Evolutionary conservation across 2,888 invertebrate genomes (phyloP), one percentile per base, ranked within the genome.

Genomic region (Phytoseiulus persimilis): DNA sequence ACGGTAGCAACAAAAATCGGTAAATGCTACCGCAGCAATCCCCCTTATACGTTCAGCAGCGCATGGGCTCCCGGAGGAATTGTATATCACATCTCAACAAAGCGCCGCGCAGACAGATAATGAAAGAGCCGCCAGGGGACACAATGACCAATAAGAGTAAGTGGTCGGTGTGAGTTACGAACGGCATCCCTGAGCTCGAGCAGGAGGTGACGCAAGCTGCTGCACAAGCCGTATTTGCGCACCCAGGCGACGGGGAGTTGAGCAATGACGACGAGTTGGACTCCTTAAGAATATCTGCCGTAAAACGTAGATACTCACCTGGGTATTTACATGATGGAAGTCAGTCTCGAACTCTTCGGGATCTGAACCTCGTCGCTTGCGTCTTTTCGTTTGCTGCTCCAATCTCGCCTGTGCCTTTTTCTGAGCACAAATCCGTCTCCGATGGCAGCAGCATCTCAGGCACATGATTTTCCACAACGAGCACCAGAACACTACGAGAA

Each of bases 281-380:
- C n/a, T n/a, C n/a, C n/a, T n/a, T n/a, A n/a, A n/a, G n/a, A n/a
- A n/a, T n/a, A n/a, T n/a, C n/a, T n/a, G n/a, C n/a, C n/a, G n/a
- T n/a, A n/a, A n/a, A n/a, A n/a, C n/a, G n/a, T n/a, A 23, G 65
- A 65, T 3, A 87, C 87, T 87, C 32, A 87, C 87, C 87, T 87
- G 87, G 28, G 87, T 87, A 87, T 87, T 87, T 87, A 87, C 87
- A 87, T 87, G 87, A 23, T 87, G 87, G 33, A 87, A 87, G 45
- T 87, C 87, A 23, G 87, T 87, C 39, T 87, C 87, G 32, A 87
- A 87, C 87, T 87, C 87, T 1, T 87, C 87, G 32, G 87, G 87
- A 32, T 87, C 87, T 28, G 87, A n/a, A 33, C 87, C 45, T n/a
- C 87, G 39, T 33, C 87, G 87, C 33, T 45, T 87, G n/a, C 45